phyloP scores from a whole-genome alignment of 1,140 invertebrate genomes.

The Drosophila arawakana region DNA sequence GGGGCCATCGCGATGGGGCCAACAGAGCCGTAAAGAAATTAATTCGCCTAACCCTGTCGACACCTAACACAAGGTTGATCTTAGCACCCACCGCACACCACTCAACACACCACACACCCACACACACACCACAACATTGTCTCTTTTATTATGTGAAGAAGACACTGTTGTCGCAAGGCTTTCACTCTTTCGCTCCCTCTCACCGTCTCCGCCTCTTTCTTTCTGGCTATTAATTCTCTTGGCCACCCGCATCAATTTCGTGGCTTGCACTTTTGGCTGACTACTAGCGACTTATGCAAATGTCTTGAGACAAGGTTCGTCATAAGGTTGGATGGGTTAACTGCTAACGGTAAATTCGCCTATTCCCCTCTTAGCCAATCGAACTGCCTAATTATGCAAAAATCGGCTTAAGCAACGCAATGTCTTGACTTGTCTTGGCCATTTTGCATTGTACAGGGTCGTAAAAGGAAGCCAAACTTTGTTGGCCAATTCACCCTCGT shows the following conservation, averaged over 20 bases:
- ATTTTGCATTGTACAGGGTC: background rate
- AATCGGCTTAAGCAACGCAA: constrained; percentile 41
- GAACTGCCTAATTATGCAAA: constrained; percentile 67
- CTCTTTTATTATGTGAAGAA: constrained; percentile 31
- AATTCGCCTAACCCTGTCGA: constrained; percentile 81
- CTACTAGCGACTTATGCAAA: constrained; percentile 47
- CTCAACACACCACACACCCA: background rate
- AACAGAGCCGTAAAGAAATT: constrained; percentile 73
- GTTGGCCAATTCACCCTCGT: constrained; percentile 26
- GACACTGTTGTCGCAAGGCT: constrained; percentile 29
- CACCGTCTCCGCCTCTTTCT: background rate
- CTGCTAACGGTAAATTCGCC: constrained; percentile 7
- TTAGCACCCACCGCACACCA: constrained; percentile 13
- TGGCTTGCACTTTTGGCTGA: constrained; percentile 58
- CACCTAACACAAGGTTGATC: constrained; percentile 65
- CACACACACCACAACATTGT: constrained; percentile 18
- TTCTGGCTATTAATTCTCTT: constrained; percentile 10
- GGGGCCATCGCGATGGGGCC: constrained; percentile 62
- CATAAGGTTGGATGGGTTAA: constrained; percentile 36
- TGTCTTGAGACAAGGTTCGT: constrained; percentile 40
- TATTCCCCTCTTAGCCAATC: constrained; percentile 6
- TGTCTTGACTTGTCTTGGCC: constrained; percentile 19
- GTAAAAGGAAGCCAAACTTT: constrained; percentile 40
- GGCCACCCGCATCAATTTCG: constrained; percentile 52
- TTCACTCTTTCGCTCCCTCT: constrained; percentile 28